phyloP scores from a whole-genome alignment of 1,140 invertebrate species.

The Leptopilina boulardi region DNA sequence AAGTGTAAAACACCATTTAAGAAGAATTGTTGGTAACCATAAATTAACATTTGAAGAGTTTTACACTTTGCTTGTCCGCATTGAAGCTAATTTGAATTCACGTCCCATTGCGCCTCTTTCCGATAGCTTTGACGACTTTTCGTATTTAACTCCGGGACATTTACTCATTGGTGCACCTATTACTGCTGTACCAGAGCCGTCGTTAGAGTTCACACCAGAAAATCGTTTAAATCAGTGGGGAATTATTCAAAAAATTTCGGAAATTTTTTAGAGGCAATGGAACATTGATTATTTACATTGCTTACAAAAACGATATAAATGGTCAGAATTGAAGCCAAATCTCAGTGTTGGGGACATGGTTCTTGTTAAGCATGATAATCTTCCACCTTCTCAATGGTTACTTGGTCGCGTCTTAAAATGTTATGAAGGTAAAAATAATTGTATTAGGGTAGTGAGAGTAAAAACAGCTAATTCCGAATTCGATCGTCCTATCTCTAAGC shows the following conservation, averaged over 20 bases:
- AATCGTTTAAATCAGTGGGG: conserved; percentile 16
- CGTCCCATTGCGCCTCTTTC: conserved; percentile 37
- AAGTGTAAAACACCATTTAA: conserved; percentile 43
- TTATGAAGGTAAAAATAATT: conserved; percentile 19
- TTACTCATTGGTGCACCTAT: not conserved
- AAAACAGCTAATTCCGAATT: conserved; percentile 3
- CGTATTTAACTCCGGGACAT: conserved; percentile 36
- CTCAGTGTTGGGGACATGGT: not conserved
- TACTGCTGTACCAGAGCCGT: conserved; percentile 8
- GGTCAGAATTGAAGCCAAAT: not conserved
- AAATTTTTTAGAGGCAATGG: conserved; percentile 37
- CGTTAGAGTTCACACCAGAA: not conserved
- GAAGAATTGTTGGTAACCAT: conserved; percentile 36
- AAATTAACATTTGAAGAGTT: conserved; percentile 46
- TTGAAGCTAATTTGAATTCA: conserved; percentile 42
- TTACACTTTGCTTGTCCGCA: conserved; percentile 23
- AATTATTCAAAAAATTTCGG: not conserved
- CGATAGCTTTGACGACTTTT: conserved; percentile 45
- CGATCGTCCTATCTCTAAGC: not conserved
- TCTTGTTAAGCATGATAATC: not conserved
- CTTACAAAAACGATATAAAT: conserved; percentile 36
- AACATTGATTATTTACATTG: conserved; percentile 33
- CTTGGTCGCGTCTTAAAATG: not conserved
- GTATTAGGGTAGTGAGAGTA: conserved; percentile 27
- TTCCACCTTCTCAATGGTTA: not conserved